These are phyloP conservation scores for Meiosimyza platycephala DNA, from an alignment of 2,888 invertebrate species.

Conservation along the genomic window DNA sequence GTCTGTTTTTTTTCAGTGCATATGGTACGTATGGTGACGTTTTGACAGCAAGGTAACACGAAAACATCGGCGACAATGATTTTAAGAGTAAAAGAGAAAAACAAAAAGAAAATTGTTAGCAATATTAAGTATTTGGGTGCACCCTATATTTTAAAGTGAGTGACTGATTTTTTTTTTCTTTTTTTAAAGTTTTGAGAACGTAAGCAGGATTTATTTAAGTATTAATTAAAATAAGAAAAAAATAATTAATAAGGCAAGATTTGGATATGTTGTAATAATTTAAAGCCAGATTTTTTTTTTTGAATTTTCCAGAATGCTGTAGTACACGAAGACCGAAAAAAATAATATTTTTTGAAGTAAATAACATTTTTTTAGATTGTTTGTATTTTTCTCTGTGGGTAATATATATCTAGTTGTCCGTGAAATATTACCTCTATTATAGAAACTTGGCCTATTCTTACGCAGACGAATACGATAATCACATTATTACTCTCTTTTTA, in stretches of 20 bases:
- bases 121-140: constrained; percentile 51
- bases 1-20: constrained; percentile 69
- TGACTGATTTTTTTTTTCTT: background rate
- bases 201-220: background rate
- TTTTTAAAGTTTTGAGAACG: background rate
- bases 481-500: no score
- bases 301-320: constrained; percentile 36
- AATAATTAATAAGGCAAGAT: background rate
- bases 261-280: constrained; percentile 13
- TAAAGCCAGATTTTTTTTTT: constrained; percentile 39
- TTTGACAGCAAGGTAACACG: constrained; percentile 45
- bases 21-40: constrained; percentile 46
- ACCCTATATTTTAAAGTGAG: constrained; percentile 1
- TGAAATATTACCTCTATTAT: no score
- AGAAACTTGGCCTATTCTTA: no score
- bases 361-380: no score
- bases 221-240: background rate
- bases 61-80: constrained; percentile 43
- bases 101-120: constrained; percentile 52
- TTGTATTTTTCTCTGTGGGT: no score
- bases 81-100: constrained; percentile 35
- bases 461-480: no score
- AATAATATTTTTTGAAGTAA: background rate
- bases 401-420: background rate
- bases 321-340: background rate